These are phyloP conservation scores for Taphrorychus bicolor DNA, from an alignment of 2,888 invertebrate genomes.

Conservation along the genomic window DNA sequence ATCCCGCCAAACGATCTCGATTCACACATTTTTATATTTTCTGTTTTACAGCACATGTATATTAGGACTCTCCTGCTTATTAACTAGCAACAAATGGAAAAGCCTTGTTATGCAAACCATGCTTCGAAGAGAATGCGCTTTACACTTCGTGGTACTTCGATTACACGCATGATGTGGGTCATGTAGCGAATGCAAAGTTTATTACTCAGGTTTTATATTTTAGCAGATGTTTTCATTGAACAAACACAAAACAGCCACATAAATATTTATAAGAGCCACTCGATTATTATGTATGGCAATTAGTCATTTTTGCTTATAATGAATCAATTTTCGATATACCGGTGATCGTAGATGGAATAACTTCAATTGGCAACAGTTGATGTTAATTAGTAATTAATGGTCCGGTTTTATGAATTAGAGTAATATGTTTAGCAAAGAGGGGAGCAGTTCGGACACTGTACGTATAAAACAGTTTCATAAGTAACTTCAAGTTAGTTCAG, in stretches of 20 bases:
- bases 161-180: not conserved
- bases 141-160: not conserved
- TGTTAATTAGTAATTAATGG: not conserved
- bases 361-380: not conserved
- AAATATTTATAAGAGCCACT: constrained; percentile 19
- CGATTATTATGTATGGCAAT: constrained; percentile 7
- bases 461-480: too few relatives aligned
- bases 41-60: not conserved
- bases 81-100: not conserved
- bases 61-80: not conserved
- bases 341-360: not conserved
- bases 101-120: not conserved
- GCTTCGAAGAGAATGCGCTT: not conserved
- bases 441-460: too few relatives aligned
- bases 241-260: constrained; percentile 19
- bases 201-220: constrained; percentile 14
- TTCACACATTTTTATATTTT: constrained; percentile 31
- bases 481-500: too few relatives aligned
- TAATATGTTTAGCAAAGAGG: too few relatives aligned
- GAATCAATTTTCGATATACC: constrained; percentile 5
- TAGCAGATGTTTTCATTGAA: constrained; percentile 12
- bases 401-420: too few relatives aligned
- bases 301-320: constrained; percentile 8
- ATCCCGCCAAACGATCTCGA: constrained; percentile 21
- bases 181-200: not conserved